Conservation (phyloP, 2,113 vertebrate genomes). For the Leucopsar rothschildi region DNA sequence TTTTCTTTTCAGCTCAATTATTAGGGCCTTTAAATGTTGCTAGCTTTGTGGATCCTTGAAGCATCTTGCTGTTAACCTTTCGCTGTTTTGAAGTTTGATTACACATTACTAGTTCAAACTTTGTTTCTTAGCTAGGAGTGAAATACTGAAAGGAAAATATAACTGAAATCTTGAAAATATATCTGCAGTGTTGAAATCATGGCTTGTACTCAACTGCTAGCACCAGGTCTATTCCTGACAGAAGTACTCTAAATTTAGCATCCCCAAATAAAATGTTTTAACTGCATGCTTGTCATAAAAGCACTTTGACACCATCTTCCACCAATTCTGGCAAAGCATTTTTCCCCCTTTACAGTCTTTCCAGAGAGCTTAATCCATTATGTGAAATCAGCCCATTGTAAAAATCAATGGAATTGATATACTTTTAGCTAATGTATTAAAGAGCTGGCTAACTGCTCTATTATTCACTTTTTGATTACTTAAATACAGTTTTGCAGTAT, state of each 20-base stretch:
- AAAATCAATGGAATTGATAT: conserved; percentile 60
- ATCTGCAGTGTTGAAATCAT: neutral
- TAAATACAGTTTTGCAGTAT: conserved; percentile 10
- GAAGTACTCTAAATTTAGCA: neutral
- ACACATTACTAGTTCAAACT: neutral
- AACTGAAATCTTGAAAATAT: neutral
- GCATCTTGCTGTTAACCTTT: neutral
- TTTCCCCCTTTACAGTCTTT: conserved; percentile 11
- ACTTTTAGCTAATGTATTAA: conserved; percentile 59
- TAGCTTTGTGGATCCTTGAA: neutral
- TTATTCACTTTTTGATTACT: conserved; percentile 47
- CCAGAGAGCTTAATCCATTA: conserved; percentile 34
- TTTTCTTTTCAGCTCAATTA: neutral
- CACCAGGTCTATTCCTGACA: neutral
- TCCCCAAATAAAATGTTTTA: conserved; percentile 38
- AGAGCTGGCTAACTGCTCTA: conserved; percentile 50
- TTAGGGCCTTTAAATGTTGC: neutral
- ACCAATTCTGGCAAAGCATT: neutral
- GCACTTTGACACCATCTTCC: conserved; percentile 13
- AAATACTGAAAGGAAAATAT: neutral
- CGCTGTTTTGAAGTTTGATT: neutral
- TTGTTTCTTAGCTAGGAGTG: neutral
- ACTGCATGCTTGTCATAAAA: neutral
- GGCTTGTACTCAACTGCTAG: neutral
- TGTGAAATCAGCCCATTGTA: conserved; percentile 18